Percentiles rank a stretch among this genome's conserved stretches.
These are phyloP conservation scores for Hexactinellida sp. DNA, from an alignment of 37 sponge, comb jelly and placozoan genomes.

Conservation along the genomic window DNA sequence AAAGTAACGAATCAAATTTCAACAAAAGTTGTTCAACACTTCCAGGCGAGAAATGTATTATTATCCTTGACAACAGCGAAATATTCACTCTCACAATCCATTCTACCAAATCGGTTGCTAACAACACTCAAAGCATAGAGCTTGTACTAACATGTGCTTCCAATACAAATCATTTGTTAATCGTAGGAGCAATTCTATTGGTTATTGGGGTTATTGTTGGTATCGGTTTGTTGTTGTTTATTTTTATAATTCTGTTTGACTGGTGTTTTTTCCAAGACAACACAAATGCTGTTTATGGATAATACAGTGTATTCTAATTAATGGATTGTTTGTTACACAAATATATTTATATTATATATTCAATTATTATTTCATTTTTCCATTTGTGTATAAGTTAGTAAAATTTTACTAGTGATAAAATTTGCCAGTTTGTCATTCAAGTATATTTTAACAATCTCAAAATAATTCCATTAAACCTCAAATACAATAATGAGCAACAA, in stretches of 20 bases:
- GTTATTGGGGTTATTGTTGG: not conserved
- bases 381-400: too few relatives aligned
- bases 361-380: too few relatives aligned
- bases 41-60: not conserved
- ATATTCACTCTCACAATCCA: not conserved
- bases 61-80: not conserved
- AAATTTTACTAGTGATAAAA: not conserved
- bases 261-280: not conserved
- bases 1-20: not conserved
- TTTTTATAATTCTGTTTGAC: not conserved
- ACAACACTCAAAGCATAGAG: not conserved
- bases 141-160: not conserved
- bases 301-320: not conserved
- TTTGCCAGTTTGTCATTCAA: not conserved
- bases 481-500: too few relatives aligned
- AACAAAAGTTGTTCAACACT: not conserved
- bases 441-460: too few relatives aligned
- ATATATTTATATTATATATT: not conserved
- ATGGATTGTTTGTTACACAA: not conserved
- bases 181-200: not conserved
- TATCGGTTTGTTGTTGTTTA: not conserved
- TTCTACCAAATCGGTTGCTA: not conserved
- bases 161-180: not conserved
- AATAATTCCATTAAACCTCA: too few relatives aligned
- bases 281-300: not conserved